phyloP scores from a whole-genome alignment of 2,888 invertebrate genomes.

The Cantharis nigra region DNA sequence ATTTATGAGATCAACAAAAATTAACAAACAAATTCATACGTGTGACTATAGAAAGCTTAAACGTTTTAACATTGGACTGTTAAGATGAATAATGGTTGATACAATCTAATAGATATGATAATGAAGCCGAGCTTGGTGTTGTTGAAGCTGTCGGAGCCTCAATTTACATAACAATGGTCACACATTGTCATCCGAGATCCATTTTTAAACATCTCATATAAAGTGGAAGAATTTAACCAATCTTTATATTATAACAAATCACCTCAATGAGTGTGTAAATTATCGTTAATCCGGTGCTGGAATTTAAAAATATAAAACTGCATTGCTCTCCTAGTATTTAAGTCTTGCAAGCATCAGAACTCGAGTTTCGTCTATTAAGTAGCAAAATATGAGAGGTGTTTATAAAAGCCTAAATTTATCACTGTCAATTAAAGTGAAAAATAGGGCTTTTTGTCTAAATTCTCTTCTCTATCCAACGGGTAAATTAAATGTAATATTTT shows the following conservation, averaged over 20 bases:
- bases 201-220: neutral
- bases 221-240: neutral
- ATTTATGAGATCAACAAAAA: conserved; percentile 20
- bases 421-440: conserved; percentile 21
- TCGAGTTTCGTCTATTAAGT: neutral
- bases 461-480: neutral
- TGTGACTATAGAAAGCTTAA: conserved; percentile 8
- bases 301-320: neutral
- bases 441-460: conserved; percentile 4
- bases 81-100: conserved; percentile 13
- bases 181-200: neutral
- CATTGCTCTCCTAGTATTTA: neutral
- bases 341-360: neutral
- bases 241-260: neutral
- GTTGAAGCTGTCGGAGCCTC: neutral
- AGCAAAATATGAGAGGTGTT: neutral
- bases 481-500: neutral
- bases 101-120: neutral
- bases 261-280: neutral
- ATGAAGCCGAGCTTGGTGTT: neutral
- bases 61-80: conserved; percentile 14
- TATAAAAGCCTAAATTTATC: neutral
- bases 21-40: conserved; percentile 16
- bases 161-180: neutral
- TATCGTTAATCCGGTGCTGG: neutral